Conservation (phyloP, 2,888 invertebrate genomes). For the Yponomeuta sedellus region DNA sequence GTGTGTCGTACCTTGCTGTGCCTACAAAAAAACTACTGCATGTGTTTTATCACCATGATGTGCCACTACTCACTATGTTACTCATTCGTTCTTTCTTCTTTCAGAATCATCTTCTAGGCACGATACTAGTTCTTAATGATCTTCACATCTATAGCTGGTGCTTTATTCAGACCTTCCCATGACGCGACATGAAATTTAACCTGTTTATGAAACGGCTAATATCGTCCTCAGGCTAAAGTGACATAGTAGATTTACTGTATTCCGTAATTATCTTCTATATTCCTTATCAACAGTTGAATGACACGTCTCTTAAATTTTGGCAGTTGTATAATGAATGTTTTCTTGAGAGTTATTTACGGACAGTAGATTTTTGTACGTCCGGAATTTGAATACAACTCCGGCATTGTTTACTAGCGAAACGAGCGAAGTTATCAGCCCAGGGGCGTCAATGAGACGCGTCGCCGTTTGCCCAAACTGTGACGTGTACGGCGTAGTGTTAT, state of each 20-base stretch:
- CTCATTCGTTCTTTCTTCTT: no score
- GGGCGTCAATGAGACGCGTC: conserved; percentile 63
- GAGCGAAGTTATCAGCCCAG: conserved; percentile 47
- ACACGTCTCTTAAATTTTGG: not conserved
- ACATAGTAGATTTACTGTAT: not conserved
- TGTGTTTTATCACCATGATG: not conserved
- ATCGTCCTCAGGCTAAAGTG: not conserved
- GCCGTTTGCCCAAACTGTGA: conserved; percentile 35
- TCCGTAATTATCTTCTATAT: not conserved
- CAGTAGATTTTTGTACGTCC: not conserved
- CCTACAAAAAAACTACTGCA: not conserved
- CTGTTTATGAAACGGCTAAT: not conserved
- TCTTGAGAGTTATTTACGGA: not conserved
- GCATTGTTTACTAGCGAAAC: conserved; percentile 23
- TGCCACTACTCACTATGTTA: not conserved
- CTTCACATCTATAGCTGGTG: no score
- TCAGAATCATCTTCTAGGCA: no score
- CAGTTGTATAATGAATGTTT: not conserved
- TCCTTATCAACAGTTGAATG: not conserved
- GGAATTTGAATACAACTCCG: not conserved
- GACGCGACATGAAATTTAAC: not conserved
- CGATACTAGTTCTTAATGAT: no score
- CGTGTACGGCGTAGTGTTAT: conserved; percentile 45
- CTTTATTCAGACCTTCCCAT: no score
- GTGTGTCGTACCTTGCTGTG: not conserved